A percentile compares a stretch with the other conserved stretches of the same genome.
These are phyloP conservation scores for Cheilosia vernalis DNA, from an alignment of 2,888 invertebrate species.

Conservation along the genomic window DNA sequence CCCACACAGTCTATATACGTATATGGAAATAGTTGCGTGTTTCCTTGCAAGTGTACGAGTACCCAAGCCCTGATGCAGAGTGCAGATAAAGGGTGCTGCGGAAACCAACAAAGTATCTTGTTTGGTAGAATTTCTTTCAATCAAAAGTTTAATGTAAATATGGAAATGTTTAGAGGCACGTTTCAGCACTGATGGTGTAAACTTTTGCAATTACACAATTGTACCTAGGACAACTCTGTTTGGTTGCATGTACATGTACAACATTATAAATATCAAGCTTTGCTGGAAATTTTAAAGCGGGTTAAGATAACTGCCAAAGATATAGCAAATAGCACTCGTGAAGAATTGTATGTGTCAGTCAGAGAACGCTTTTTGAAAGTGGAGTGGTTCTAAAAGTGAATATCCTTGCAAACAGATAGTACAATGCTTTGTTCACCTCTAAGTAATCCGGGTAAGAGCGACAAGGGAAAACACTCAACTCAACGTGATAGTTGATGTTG, in stretches of 20 bases:
- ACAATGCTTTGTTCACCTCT: not conserved
- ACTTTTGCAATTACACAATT: slow-evolving; percentile 6
- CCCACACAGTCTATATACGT: not conserved
- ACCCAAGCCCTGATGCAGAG: not conserved
- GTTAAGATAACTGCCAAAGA: not conserved
- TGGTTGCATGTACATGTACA: not conserved
- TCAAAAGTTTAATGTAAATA: not conserved
- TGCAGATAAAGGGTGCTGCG: not conserved
- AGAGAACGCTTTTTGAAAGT: not conserved
- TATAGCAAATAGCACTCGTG: not conserved
- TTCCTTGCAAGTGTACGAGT: not conserved
- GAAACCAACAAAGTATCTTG: slow-evolving; percentile 5
- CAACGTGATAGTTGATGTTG: not conserved
- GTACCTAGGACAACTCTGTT: not conserved
- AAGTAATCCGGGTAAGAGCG: not conserved
- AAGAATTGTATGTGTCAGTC: not conserved
- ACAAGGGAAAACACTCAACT: slow-evolving; percentile 13
- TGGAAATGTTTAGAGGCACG: not conserved
- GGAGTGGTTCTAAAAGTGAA: not conserved
- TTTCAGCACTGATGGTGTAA: not conserved
- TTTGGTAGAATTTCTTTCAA: not conserved
- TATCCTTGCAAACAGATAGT: not conserved
- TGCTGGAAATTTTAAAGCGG: not conserved
- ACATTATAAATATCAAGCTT: not conserved
- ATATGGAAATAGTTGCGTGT: not conserved